Percentiles rank a stretch among this genome's conserved stretches.
Evolutionary conservation across 2,113 vertebrate genomes (phyloP).

Genomic region (Phalacrocorax aristotelis): DNA sequence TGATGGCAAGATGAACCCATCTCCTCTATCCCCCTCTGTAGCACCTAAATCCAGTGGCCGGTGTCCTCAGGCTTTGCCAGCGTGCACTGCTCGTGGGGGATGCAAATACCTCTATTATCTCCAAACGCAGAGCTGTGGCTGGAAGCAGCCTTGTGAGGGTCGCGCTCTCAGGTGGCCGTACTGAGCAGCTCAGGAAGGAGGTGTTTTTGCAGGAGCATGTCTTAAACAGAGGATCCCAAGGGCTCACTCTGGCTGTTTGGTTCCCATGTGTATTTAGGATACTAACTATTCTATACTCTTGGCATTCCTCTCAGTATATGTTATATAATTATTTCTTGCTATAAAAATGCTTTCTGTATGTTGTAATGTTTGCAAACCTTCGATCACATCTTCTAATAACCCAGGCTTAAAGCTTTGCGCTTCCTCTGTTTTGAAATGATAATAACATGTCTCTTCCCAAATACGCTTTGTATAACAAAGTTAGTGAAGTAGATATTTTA

Average conservation of each 20-base stretch:
- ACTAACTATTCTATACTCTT: neutral
- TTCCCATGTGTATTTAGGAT: neutral
- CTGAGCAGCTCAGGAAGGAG: neutral
- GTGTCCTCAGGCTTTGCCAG: neutral
- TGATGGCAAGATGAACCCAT: neutral
- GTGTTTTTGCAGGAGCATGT: neutral
- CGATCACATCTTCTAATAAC: neutral
- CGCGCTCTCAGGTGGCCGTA: neutral
- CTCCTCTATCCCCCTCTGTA: no score
- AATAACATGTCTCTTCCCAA: conserved; percentile 25
- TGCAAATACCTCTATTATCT: neutral
- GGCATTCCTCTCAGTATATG: neutral
- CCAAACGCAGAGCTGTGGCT: neutral
- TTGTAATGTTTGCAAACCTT: neutral
- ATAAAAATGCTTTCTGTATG: neutral
- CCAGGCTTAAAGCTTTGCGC: neutral
- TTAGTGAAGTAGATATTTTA: conserved; percentile 1
- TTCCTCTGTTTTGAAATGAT: conserved; percentile 45
- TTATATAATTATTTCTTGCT: neutral
- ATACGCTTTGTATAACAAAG: neutral
- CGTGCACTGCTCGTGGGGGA: rapidly evolving
- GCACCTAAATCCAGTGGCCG: neutral
- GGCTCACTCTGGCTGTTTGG: neutral
- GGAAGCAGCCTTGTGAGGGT: neutral
- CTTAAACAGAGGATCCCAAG: neutral